Percentiles rank a stretch among this genome's conserved stretches.
These are phyloP conservation scores for Erythrocebus patas DNA, from an alignment of 2,113 vertebrate species.

Conservation along the genomic window DNA sequence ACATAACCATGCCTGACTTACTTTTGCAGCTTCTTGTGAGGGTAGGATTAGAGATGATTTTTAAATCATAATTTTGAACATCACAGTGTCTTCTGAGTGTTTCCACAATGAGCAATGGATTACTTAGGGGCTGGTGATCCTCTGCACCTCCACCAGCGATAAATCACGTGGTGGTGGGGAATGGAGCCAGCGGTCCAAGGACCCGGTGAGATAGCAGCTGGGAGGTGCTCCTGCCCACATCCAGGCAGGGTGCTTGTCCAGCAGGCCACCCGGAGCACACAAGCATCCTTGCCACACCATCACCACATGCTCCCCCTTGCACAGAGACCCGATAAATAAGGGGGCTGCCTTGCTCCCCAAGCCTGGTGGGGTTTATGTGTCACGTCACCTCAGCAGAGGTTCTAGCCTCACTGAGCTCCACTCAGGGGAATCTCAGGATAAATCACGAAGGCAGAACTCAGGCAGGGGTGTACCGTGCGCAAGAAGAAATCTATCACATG, in stretches of 20 bases:
- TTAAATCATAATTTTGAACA: background rate
- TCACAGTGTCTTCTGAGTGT: background rate
- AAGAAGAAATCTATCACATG: accelerated
- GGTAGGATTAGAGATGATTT: background rate
- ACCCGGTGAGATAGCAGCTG: background rate
- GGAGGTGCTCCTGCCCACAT: background rate
- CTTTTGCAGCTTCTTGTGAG: background rate
- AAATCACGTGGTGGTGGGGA: no score
- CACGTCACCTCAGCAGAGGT: background rate
- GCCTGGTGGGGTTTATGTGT: slow-evolving; percentile 30
- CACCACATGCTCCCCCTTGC: background rate
- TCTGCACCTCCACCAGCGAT: background rate
- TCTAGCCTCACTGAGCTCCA: background rate
- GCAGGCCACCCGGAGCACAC: accelerated
- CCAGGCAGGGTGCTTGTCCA: background rate
- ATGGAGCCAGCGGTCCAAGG: background rate
- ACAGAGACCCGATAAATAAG: background rate
- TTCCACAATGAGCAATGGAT: background rate
- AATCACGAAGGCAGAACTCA: slow-evolving; percentile 52
- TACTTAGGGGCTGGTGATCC: no score
- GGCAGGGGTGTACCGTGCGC: background rate
- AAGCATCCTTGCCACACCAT: background rate
- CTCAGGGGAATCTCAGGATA: slow-evolving; percentile 52
- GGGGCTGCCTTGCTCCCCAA: background rate
- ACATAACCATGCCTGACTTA: background rate